Conservation (phyloP, 2,113 vertebrate genomes). For the Suncus etruscus region DNA sequence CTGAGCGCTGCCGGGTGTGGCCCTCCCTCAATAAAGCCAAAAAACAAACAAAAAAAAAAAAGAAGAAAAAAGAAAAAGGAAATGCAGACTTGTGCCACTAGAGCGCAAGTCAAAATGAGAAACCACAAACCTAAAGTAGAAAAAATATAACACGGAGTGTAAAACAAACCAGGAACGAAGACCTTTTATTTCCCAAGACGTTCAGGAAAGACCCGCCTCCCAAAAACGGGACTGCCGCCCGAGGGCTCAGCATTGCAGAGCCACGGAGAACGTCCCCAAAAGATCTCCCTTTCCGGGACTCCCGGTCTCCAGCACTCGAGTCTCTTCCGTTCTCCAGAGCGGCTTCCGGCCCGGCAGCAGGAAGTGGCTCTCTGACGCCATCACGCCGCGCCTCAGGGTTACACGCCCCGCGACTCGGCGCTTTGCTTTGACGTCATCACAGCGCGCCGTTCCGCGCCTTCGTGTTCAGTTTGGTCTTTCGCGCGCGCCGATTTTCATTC, state of each 20-base stretch:
- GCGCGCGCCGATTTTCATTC: no score
- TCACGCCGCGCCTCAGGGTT: accelerated
- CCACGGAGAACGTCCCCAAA: no score
- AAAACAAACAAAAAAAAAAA: no score
- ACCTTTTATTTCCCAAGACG: not conserved
- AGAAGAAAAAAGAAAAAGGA: not conserved
- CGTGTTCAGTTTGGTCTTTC: no score
- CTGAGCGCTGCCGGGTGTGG: no score
- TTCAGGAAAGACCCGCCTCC: not conserved
- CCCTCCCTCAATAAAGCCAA: no score
- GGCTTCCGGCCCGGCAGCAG: accelerated
- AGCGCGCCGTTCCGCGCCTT: not conserved
- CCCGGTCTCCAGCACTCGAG: no score
- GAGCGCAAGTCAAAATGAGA: not conserved
- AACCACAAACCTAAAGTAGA: not conserved
- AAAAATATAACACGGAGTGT: no score
- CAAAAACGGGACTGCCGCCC: no score
- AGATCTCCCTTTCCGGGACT: no score
- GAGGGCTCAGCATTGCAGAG: no score
- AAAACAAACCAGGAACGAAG: not conserved
- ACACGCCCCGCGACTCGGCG: not conserved
- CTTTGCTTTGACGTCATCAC: not conserved
- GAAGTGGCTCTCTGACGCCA: accelerated
- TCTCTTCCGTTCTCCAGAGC: no score
- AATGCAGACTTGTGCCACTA: not conserved